phyloP scores from a whole-genome alignment of 37 sponge, comb jelly and placozoan genomes.

The Oopsacas minuta region DNA sequence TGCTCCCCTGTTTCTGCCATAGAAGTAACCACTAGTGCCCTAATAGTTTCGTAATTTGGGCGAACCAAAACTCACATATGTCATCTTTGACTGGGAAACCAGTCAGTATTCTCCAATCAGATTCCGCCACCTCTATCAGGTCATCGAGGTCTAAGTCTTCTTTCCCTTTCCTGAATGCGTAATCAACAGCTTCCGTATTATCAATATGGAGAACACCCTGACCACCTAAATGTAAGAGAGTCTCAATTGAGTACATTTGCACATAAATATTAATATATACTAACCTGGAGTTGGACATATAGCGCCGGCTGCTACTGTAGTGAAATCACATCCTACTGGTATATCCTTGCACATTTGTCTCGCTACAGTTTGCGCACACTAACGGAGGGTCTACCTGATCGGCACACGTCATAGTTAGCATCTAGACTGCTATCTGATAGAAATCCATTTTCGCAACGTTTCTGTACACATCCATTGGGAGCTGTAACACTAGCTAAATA shows the following conservation, averaged over 20 bases:
- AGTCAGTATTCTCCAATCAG: not conserved
- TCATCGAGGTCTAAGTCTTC: not conserved
- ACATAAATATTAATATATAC: not conserved
- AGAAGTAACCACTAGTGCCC: not conserved
- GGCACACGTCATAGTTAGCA: not conserved
- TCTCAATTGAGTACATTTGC: not conserved
- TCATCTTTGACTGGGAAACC: not conserved
- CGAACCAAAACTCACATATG: not conserved
- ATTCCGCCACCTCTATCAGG: not conserved
- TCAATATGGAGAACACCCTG: not conserved
- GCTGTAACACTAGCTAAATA: not conserved
- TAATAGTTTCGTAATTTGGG: not conserved
- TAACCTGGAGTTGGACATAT: not conserved
- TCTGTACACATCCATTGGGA: not conserved
- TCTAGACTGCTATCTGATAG: not conserved
- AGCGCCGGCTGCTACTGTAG: not conserved
- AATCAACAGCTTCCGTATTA: not conserved
- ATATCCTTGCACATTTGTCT: not conserved
- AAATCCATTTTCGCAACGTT: not conserved
- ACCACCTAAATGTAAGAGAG: not conserved
- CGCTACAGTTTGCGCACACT: not conserved
- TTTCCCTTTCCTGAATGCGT: constrained; percentile 1
- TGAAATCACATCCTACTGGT: not conserved
- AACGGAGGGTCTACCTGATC: not conserved
- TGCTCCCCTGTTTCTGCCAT: not conserved